Evolutionary conservation across 2,888 invertebrate species (phyloP).

Genomic region (Eledona agricola): DNA sequence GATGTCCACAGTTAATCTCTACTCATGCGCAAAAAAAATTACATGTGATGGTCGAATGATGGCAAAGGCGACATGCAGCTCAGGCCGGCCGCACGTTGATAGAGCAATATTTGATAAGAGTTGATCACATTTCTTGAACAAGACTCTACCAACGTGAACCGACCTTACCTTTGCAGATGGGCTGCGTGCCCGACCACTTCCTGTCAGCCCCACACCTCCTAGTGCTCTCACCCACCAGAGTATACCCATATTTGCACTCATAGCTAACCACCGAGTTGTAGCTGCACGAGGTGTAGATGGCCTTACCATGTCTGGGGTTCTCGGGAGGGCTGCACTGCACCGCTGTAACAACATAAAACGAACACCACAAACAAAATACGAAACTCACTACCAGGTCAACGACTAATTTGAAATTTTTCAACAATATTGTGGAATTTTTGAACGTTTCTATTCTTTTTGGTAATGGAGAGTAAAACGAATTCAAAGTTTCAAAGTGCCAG

Average conservation of each 20-base stretch:
- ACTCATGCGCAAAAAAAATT: conserved; percentile 50
- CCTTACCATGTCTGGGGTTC: conserved; percentile 91
- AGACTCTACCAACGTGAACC: no score
- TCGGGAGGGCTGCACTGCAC: conserved; percentile 94
- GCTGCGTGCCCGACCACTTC: conserved; percentile 93
- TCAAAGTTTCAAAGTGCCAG: no score
- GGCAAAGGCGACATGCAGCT: conserved; percentile 29
- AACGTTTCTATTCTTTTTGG: no score
- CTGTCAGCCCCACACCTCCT: conserved; percentile 93
- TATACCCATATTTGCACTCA: conserved; percentile 94
- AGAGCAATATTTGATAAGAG: no score
- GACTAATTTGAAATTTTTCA: conserved; percentile 6
- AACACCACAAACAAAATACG: conserved; percentile 51
- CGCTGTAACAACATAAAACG: conserved; percentile 77
- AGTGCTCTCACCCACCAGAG: conserved; percentile 88
- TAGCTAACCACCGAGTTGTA: conserved; percentile 96
- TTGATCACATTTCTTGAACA: no score
- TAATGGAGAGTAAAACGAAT: no score
- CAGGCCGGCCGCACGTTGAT: no score
- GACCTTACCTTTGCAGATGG: conserved; percentile 91
- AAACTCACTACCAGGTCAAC: conserved; percentile 1
- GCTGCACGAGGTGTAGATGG: conserved; percentile 89
- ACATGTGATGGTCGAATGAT: conserved; percentile 19
- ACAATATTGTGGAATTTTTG: no score
- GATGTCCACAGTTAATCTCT: conserved; percentile 98